Evolutionary conservation across 2,888 invertebrate genomes (phyloP).

Genomic region (Eumacrocentrus americanus): DNA sequence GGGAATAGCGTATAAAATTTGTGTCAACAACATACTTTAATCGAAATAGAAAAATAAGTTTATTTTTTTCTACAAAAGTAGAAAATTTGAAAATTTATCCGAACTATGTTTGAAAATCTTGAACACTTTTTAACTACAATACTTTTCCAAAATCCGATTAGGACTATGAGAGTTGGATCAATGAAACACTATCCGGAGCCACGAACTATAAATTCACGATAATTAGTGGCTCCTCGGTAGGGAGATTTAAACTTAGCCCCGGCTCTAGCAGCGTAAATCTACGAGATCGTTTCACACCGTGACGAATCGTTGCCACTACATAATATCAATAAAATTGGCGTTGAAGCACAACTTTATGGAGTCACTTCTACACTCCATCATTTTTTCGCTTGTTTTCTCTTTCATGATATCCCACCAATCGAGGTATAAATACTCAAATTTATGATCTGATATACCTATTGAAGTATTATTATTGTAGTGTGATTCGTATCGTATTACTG

Average conservation of each 20-base stretch:
- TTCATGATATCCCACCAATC: background rate
- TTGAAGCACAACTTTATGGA: constrained; percentile 7
- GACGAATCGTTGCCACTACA: constrained; percentile 33
- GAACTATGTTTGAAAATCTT: too few species aligned
- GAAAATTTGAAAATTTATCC: too few species aligned
- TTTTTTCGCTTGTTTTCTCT: background rate
- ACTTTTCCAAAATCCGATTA: background rate
- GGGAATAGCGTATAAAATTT: too few species aligned
- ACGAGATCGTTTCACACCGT: constrained; percentile 35
- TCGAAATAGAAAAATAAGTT: too few species aligned
- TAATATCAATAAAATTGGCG: constrained; percentile 33
- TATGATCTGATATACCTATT: background rate
- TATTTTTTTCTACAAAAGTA: too few species aligned
- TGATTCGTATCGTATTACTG: too few species aligned
- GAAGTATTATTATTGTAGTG: background rate
- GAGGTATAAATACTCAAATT: background rate
- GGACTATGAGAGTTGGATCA: constrained; percentile 38
- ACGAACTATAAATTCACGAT: constrained; percentile 39
- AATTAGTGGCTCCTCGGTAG: constrained; percentile 37
- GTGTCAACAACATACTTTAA: too few species aligned
- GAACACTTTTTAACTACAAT: too few species aligned
- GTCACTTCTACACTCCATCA: background rate
- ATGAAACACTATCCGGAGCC: constrained; percentile 35
- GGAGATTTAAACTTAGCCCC: constrained; percentile 38
- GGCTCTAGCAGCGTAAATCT: constrained; percentile 35